These are phyloP conservation scores for Maccullochella peelii DNA, from an alignment of 2,113 vertebrate genomes.

Conservation along the genomic window DNA sequence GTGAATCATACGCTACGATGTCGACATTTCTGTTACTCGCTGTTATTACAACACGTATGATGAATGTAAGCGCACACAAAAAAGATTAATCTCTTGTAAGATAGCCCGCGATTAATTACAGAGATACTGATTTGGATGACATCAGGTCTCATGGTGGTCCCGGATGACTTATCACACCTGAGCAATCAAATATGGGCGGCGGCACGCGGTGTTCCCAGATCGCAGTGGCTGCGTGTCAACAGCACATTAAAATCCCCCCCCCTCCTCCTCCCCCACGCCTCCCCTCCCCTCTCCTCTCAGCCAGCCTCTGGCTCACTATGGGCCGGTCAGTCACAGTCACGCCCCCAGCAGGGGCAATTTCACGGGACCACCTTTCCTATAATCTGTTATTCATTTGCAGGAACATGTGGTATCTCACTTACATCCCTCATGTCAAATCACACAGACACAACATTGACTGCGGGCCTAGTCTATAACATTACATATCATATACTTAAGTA, in stretches of 20 bases:
- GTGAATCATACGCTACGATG: not conserved
- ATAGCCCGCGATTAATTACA: not conserved
- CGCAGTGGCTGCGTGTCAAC: conserved; percentile 42
- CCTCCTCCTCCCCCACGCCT: not conserved
- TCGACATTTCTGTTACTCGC: not conserved
- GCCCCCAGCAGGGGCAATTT: conserved; percentile 44
- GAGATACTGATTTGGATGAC: not conserved
- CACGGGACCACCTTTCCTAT: conserved; percentile 54
- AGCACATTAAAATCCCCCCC: conserved; percentile 16
- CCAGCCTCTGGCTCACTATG: conserved; percentile 13
- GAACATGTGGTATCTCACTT: conserved; percentile 40
- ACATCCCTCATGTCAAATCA: not conserved
- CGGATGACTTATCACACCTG: not conserved
- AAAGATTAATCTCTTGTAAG: no score
- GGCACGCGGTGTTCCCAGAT: conserved; percentile 53
- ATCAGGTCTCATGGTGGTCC: not conserved
- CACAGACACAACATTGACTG: not conserved
- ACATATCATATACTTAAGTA: not conserved
- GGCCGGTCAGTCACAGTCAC: conserved; percentile 53
- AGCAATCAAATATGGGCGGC: conserved; percentile 18
- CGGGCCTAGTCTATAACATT: not conserved
- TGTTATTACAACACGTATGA: no score
- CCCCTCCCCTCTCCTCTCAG: not conserved
- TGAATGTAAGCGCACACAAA: no score
- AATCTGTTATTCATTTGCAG: conserved; percentile 52